phyloP scores from a whole-genome alignment of 2,797 vertebrate genomes.

The Trichosurus vulpecula region DNA sequence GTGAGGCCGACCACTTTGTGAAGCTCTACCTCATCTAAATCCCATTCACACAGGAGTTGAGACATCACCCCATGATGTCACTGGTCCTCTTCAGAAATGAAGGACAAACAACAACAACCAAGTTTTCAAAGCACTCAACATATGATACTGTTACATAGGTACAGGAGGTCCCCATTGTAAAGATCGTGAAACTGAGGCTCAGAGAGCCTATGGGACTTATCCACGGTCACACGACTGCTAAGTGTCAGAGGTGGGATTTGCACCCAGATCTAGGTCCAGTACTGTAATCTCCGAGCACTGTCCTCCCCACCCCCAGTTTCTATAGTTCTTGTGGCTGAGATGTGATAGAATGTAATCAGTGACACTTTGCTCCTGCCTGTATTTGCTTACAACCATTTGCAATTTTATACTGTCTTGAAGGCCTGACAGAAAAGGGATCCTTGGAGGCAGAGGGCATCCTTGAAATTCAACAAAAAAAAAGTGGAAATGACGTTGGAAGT shows the following conservation, averaged over 20 bases:
- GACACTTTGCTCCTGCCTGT: neutral
- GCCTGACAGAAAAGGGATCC: neutral
- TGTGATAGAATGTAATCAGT: neutral
- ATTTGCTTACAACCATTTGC: neutral
- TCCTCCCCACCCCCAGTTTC: neutral
- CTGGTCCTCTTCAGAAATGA: too few relatives aligned
- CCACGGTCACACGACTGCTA: neutral
- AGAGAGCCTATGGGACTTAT: neutral
- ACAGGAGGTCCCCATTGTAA: neutral
- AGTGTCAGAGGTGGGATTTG: neutral
- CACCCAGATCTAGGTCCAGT: neutral
- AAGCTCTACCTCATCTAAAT: too few relatives aligned
- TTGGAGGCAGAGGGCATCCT: neutral
- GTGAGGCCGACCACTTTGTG: too few relatives aligned
- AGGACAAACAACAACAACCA: too few relatives aligned
- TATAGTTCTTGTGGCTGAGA: neutral
- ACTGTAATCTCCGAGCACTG: neutral
- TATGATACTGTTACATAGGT: neutral
- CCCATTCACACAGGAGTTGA: too few relatives aligned
- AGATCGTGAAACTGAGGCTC: too few relatives aligned
- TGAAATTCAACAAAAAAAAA: neutral
- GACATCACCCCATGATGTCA: too few relatives aligned
- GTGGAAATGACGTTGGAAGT: neutral
- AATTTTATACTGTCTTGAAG: neutral
- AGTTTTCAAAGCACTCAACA: neutral